Evolutionary conservation across 1,140 invertebrate genomes (phyloP).

Genomic region (Melipona quadrifasciata): DNA sequence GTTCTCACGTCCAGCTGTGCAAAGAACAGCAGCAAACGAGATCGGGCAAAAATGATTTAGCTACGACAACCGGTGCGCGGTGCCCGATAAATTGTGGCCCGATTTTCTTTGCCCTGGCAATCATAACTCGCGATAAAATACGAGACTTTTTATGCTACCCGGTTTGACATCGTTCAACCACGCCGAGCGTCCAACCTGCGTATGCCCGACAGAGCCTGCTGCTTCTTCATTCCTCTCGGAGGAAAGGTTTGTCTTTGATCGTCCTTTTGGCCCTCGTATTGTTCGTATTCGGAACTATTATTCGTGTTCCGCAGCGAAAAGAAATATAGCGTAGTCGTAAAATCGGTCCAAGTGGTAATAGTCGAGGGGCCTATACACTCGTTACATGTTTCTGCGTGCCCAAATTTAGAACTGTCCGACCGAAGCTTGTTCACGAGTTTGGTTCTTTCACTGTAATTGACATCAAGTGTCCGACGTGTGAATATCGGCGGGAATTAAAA

Average conservation of each 20-base stretch:
- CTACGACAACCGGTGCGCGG: conserved; percentile 60
- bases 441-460: no score
- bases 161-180: conserved; percentile 34
- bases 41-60: conserved; percentile 72
- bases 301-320: background rate
- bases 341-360: no score
- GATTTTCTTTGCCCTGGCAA: conserved; percentile 67
- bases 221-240: background rate
- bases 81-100: conserved; percentile 68
- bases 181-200: background rate
- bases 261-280: background rate
- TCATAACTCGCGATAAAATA: conserved; percentile 75
- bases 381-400: background rate
- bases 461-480: no score
- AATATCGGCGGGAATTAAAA: no score
- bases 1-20: conserved; percentile 63
- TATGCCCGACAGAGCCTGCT: background rate
- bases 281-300: background rate
- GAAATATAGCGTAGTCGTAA: background rate
- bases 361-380: background rate
- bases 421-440: no score
- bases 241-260: background rate
- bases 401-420: background rate
- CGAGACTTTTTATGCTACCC: conserved; percentile 59
- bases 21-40: conserved; percentile 61